Evolutionary conservation across 2,113 vertebrate genomes (phyloP).

Genomic region (Mesocricetus auratus): DNA sequence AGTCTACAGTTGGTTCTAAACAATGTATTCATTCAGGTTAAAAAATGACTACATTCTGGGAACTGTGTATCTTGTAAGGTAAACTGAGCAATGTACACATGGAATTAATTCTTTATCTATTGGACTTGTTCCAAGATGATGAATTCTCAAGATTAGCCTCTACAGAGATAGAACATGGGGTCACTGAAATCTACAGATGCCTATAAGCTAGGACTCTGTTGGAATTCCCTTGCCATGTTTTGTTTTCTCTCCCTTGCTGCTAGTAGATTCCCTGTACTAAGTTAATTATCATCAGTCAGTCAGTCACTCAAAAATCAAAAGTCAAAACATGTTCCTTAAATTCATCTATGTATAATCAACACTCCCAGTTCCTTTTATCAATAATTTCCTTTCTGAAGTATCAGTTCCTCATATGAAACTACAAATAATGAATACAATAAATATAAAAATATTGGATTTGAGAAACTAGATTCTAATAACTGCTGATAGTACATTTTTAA

Average conservation of each 20-base stretch:
- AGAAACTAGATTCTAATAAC: neutral
- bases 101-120: neutral
- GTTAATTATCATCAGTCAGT: neutral
- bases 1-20: neutral
- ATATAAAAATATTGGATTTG: neutral
- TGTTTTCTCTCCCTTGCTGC: neutral
- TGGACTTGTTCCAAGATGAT: neutral
- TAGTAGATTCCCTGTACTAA: neutral
- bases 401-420: neutral
- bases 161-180: neutral
- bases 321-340: neutral
- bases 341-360: neutral
- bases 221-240: neutral
- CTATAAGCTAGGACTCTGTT: fast-evolving
- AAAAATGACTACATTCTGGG: neutral
- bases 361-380: neutral
- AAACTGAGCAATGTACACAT: neutral
- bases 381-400: too few species aligned
- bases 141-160: neutral
- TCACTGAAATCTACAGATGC: neutral
- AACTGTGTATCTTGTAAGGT: neutral
- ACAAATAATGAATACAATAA: neutral
- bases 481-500: neutral
- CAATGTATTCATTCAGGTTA: neutral
- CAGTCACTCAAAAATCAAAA: neutral